phyloP scores from a whole-genome alignment of 2,888 invertebrate species.

The Himalopsyche tibetana region DNA sequence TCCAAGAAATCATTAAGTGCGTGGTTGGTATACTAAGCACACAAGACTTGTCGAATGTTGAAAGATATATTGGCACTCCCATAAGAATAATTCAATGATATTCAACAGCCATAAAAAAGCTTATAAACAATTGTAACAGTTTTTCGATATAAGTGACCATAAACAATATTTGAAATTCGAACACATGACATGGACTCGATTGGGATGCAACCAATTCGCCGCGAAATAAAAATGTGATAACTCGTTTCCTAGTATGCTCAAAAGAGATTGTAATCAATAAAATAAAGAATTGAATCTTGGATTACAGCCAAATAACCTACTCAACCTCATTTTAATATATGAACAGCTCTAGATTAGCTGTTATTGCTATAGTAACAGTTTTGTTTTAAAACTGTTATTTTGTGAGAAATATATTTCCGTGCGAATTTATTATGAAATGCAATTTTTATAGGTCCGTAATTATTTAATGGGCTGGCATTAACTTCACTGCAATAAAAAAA shows the following conservation, averaged over 20 bases:
- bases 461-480: neutral
- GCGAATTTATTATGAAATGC: constrained; percentile 3
- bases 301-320: neutral
- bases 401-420: constrained; percentile 1
- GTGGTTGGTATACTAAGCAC: too few relatives aligned
- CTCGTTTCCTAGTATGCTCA: neutral
- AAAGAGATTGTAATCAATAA: neutral
- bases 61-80: too few relatives aligned
- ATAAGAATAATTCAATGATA: too few relatives aligned
- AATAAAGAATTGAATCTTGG: neutral
- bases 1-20: too few relatives aligned
- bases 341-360: neutral
- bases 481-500: constrained; percentile 6
- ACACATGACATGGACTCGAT: too few relatives aligned
- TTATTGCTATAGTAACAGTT: neutral
- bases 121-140: too few relatives aligned
- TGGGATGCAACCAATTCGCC: too few relatives aligned
- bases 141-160: too few relatives aligned
- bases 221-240: too few relatives aligned
- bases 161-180: too few relatives aligned
- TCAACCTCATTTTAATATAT: neutral
- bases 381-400: constrained; percentile 7
- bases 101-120: too few relatives aligned
- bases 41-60: too few relatives aligned
- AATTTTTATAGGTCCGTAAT: neutral